These are phyloP conservation scores for Penelope pileata DNA, from an alignment of 2,113 vertebrate species.

Conservation along the genomic window DNA sequence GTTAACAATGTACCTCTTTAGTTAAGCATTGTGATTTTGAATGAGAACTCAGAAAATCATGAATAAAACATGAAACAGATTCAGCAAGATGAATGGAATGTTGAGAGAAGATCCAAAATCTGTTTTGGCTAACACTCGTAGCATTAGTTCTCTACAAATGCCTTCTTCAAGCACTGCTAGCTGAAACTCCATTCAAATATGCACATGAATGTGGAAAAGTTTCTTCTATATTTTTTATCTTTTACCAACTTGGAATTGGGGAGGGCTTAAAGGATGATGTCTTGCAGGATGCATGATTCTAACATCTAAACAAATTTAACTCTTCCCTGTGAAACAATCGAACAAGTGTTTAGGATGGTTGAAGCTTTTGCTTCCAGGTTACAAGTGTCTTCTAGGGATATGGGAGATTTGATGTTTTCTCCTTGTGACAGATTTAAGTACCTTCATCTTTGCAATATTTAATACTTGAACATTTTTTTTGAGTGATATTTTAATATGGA, in stretches of 20 bases:
- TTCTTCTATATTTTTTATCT: background rate
- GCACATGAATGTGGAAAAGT: background rate
- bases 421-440: background rate
- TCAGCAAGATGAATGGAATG: constrained; percentile 57
- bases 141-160: constrained; percentile 46
- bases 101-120: constrained; percentile 52
- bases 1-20: constrained; percentile 43
- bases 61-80: constrained; percentile 71
- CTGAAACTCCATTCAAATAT: background rate
- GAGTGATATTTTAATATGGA: background rate
- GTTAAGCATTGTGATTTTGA: constrained; percentile 57
- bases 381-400: background rate
- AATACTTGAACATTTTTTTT: background rate
- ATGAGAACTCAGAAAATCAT: constrained; percentile 48
- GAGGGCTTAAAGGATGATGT: background rate
- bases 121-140: constrained; percentile 49
- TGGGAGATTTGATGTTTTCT: background rate
- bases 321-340: background rate
- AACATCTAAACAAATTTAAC: background rate
- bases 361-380: background rate
- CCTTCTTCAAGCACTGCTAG: background rate
- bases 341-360: background rate
- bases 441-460: background rate
- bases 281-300: background rate
- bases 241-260: background rate